phyloP scores from a whole-genome alignment of 2,888 invertebrate species.

The Malacosoma neustria region DNA sequence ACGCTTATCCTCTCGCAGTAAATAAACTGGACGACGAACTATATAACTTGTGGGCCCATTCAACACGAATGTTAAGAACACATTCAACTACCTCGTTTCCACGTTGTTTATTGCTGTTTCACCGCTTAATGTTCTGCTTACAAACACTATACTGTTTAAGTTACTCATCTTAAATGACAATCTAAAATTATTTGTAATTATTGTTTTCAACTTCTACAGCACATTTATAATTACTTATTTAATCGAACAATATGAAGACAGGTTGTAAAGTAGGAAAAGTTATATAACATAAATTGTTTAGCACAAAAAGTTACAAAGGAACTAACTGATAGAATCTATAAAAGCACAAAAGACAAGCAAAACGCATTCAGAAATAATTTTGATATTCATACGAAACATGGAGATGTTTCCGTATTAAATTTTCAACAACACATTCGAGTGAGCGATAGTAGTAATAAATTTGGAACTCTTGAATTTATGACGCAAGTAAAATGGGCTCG shows the following conservation, averaged over 20 bases:
- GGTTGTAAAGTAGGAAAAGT: too few relatives aligned
- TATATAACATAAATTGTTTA: too few relatives aligned
- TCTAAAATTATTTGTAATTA: too few relatives aligned
- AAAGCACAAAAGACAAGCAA: too few relatives aligned
- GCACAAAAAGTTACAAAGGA: too few relatives aligned
- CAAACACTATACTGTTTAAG: background rate
- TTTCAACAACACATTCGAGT: slow-evolving; percentile 23
- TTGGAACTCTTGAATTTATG: slow-evolving; percentile 33
- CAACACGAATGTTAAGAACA: slow-evolving; percentile 26
- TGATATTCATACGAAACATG: background rate
- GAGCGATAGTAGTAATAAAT: slow-evolving; percentile 32
- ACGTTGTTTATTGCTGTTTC: slow-evolving; percentile 43
- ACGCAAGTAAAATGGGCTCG: slow-evolving; percentile 45
- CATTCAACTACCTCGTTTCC: slow-evolving; percentile 23
- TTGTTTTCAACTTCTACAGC: too few relatives aligned
- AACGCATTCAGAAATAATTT: too few relatives aligned
- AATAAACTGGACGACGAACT: slow-evolving; percentile 56
- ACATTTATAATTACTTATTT: too few relatives aligned
- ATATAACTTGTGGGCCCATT: slow-evolving; percentile 46
- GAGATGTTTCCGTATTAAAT: slow-evolving; percentile 20
- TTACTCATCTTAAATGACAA: too few relatives aligned
- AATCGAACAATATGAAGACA: too few relatives aligned
- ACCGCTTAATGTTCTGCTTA: slow-evolving; percentile 26
- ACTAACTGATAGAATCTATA: too few relatives aligned
- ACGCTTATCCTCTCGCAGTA: slow-evolving; percentile 63